Conservation (phyloP, 1,140 invertebrate genomes). For the Intoshia linei region DNA sequence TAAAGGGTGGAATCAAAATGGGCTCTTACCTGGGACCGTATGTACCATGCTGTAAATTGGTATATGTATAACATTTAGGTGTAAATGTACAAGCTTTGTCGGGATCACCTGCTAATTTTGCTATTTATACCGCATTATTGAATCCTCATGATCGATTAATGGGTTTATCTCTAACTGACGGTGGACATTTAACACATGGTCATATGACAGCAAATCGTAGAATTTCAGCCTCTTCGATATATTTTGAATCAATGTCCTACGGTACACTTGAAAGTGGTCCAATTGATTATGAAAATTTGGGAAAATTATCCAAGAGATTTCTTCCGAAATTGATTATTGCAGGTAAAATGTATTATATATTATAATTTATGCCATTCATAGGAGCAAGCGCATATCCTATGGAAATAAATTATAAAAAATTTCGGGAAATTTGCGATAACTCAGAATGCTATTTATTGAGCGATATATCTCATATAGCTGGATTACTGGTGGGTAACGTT, state of each 20-base stretch:
- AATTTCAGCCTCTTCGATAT: conserved; percentile 78
- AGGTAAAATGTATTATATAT: conserved; percentile 16
- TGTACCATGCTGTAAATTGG: no score
- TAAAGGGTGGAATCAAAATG: no score
- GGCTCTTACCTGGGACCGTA: no score
- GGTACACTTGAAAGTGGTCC: conserved; percentile 52
- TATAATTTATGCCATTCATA: conserved; percentile 6
- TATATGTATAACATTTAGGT: no score
- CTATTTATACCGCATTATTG: conserved; percentile 32
- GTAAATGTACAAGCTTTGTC: conserved; percentile 90
- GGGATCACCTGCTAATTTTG: conserved; percentile 81
- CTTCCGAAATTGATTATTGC: conserved; percentile 72
- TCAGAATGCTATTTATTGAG: conserved; percentile 53
- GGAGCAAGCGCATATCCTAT: conserved; percentile 49
- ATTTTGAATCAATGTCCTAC: conserved; percentile 92
- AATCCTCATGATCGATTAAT: conserved; percentile 70
- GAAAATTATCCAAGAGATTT: conserved; percentile 45
- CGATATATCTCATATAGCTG: conserved; percentile 76
- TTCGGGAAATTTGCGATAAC: conserved; percentile 51
- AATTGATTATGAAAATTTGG: conserved; percentile 65
- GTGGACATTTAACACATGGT: conserved; percentile 64
- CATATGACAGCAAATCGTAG: conserved; percentile 61
- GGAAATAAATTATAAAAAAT: conserved; percentile 45
- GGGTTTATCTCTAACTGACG: conserved; percentile 68
- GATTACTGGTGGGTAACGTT: conserved; percentile 49